Conservation (phyloP, 2,113 vertebrate species). For the Noctilio leporinus region DNA sequence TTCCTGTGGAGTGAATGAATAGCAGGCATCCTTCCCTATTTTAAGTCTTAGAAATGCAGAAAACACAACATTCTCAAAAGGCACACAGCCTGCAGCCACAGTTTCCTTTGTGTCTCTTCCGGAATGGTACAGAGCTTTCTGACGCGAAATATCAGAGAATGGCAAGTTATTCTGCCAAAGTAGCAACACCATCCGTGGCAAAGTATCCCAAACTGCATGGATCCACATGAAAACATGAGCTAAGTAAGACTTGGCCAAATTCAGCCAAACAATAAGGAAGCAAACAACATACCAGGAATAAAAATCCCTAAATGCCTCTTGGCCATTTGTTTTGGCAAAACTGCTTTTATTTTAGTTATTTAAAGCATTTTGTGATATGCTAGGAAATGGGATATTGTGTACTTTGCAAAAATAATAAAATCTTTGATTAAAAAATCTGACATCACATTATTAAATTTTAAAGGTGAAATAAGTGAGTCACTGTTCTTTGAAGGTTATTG, state of each 20-base stretch:
- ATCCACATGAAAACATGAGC: neutral
- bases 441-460: neutral
- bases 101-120: neutral
- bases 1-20: neutral
- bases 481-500: neutral
- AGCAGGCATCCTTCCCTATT: neutral
- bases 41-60: neutral
- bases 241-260: neutral
- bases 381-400: neutral
- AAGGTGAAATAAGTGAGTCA: neutral
- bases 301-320: neutral
- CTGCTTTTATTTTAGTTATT: conserved; percentile 30
- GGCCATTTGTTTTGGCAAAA: neutral
- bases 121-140: neutral
- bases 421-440: neutral
- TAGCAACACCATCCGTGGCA: neutral
- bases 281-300: neutral
- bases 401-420: neutral
- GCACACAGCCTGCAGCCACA: neutral
- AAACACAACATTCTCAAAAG: neutral
- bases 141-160: neutral
- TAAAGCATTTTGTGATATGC: neutral
- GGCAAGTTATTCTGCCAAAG: neutral
- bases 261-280: neutral
- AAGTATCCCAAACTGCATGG: neutral